Evolutionary conservation across 2,113 vertebrate genomes (phyloP).

Genomic region (Panurus biarmicus): DNA sequence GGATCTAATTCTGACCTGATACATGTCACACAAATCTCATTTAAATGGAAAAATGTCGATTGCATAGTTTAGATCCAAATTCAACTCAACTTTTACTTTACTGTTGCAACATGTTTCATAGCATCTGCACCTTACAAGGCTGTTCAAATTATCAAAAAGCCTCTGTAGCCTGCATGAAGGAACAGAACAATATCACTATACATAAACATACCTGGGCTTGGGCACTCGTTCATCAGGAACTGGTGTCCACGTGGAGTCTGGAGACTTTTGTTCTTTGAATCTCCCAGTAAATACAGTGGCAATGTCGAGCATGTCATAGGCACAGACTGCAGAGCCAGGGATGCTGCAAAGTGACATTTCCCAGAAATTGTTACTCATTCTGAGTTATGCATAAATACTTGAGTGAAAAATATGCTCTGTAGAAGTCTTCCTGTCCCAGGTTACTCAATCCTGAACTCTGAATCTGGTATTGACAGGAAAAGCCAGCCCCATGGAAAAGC

Average conservation of each 20-base stretch:
- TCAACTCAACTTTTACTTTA: not conserved
- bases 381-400: conserved; percentile 11
- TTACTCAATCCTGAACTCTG: conserved; percentile 7
- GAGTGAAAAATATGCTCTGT: conserved; percentile 9
- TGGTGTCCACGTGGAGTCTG: conserved; percentile 96
- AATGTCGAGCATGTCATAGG: conserved; percentile 95
- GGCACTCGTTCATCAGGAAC: conserved; percentile 94
- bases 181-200: not conserved
- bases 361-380: conserved; percentile 58
- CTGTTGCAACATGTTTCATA: not conserved
- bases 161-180: not conserved
- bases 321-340: conserved; percentile 95
- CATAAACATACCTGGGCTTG: conserved; percentile 83
- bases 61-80: not conserved
- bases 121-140: not conserved
- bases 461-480: conserved; percentile 26
- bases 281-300: conserved; percentile 91
- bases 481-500: not conserved
- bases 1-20: not conserved
- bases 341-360: conserved; percentile 80
- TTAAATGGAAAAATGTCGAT: not conserved
- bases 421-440: conserved; percentile 32
- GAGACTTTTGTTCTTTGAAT: conserved; percentile 98
- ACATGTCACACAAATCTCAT: not conserved
- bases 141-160: not conserved